A percentile compares a stretch with the other conserved stretches of the same genome.
Evolutionary conservation across 2,888 invertebrate species (phyloP).

Genomic region (Alsophila aescularia): DNA sequence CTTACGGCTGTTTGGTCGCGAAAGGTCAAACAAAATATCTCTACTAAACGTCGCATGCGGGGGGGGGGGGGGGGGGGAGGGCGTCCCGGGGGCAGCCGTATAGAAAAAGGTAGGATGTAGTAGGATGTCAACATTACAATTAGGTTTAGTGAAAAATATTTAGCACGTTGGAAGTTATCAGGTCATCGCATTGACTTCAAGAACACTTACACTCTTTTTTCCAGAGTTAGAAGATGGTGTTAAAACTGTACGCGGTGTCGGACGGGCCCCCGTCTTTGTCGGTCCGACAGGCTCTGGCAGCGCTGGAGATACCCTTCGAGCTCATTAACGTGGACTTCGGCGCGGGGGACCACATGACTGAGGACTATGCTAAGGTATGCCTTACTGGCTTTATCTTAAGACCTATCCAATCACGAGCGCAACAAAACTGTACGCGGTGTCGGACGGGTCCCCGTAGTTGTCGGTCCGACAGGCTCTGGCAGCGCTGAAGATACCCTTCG

Average conservation of each 20-base stretch:
- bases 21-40: too few species aligned
- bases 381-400: too few species aligned
- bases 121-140: too few species aligned
- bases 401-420: too few species aligned
- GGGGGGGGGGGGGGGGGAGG: too few species aligned
- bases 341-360: slow-evolving; percentile 89
- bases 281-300: slow-evolving; percentile 87
- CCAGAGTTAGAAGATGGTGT: slow-evolving; percentile 52
- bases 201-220: not conserved
- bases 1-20: too few species aligned
- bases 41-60: too few species aligned
- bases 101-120: too few species aligned
- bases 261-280: slow-evolving; percentile 92
- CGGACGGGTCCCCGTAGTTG: slow-evolving; percentile 91
- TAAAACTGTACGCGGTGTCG: slow-evolving; percentile 89
- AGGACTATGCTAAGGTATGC: slow-evolving; percentile 87
- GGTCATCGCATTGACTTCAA: too few species aligned
- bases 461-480: slow-evolving; percentile 89
- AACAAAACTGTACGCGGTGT: slow-evolving; percentile 89
- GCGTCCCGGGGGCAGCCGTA: too few species aligned
- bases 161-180: too few species aligned
- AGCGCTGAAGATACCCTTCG: slow-evolving; percentile 86
- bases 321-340: slow-evolving; percentile 88
- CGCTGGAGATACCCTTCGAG: slow-evolving; percentile 86
- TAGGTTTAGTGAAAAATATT: too few species aligned